Conservation (phyloP, 2,113 vertebrate genomes). For the Lanius collurio region DNA sequence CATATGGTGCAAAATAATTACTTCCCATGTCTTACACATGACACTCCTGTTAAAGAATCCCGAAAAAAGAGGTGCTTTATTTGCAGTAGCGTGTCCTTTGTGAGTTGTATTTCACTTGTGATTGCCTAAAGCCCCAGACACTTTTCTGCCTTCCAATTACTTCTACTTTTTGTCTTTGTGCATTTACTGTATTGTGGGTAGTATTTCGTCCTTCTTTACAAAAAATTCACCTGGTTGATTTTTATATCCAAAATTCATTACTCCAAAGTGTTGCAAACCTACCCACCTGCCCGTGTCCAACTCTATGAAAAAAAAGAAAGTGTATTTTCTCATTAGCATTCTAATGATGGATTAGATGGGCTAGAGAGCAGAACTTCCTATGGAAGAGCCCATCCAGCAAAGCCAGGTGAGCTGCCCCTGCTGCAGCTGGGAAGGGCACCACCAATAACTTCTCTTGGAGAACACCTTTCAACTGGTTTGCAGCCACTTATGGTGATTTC, state of each 20-base stretch:
- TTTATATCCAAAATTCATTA: not conserved
- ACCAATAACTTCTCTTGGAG: not conserved
- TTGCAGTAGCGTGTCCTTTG: slow-evolving; percentile 52
- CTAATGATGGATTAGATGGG: not conserved
- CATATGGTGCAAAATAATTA: slow-evolving; percentile 71
- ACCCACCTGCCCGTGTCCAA: fast-evolving
- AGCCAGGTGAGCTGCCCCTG: not conserved
- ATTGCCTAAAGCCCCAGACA: not conserved
- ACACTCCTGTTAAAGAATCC: slow-evolving; percentile 67
- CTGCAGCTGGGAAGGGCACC: not conserved
- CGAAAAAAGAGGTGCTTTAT: slow-evolving; percentile 47
- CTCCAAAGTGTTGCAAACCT: not conserved
- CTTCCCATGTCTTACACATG: slow-evolving; percentile 70
- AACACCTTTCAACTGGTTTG: not conserved
- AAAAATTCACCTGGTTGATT: not conserved
- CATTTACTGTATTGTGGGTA: not conserved
- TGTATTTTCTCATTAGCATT: not conserved
- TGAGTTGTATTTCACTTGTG: slow-evolving; percentile 17
- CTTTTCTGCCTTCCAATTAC: not conserved
- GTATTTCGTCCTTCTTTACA: not conserved
- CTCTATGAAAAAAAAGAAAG: not conserved
- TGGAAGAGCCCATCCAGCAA: fast-evolving
- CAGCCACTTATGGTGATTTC: not conserved
- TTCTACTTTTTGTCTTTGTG: not conserved
- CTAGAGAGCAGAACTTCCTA: not conserved